Percentiles rank a stretch among this genome's conserved stretches.
Conservation (phyloP, 1,140 invertebrate genomes). For the Sinonovacula constricta region DNA sequence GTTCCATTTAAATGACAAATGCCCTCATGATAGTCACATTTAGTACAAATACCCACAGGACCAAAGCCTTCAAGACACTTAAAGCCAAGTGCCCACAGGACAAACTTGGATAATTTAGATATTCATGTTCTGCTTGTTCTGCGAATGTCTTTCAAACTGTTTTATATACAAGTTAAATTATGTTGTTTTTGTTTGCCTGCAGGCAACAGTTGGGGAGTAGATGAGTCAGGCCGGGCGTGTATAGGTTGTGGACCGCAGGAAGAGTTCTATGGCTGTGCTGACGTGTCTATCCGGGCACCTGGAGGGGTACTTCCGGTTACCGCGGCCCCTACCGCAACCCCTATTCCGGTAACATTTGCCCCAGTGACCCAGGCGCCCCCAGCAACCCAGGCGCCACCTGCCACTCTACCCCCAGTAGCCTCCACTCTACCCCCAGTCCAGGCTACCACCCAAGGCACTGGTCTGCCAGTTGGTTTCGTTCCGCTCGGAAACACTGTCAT, state of each 20-base stretch:
- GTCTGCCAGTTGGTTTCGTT: background rate
- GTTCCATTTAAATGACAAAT: too few relatives aligned
- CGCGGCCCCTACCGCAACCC: background rate
- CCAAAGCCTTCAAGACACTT: too few relatives aligned
- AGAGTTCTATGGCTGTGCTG: constrained; percentile 52
- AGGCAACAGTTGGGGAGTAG: constrained; percentile 59
- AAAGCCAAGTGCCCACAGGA: too few relatives aligned
- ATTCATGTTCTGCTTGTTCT: too few relatives aligned
- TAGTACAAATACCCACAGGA: too few relatives aligned
- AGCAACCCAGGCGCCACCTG: background rate
- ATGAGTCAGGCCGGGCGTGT: constrained; percentile 14
- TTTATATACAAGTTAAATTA: too few relatives aligned
- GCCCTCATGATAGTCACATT: too few relatives aligned
- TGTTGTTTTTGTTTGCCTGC: too few relatives aligned
- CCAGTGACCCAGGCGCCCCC: background rate
- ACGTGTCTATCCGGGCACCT: constrained; percentile 33
- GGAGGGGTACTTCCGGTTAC: background rate
- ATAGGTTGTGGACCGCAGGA: constrained; percentile 50
- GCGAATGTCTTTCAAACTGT: too few relatives aligned
- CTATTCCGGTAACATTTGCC: background rate
- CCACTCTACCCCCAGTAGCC: background rate
- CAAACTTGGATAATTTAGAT: too few relatives aligned
- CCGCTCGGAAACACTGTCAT: background rate
- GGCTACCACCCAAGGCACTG: too few relatives aligned
- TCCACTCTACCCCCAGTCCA: background rate